A percentile compares a stretch with the other conserved stretches of the same genome.
phyloP scores from a whole-genome alignment of 2,113 vertebrate species.

The Micromys minutus region DNA sequence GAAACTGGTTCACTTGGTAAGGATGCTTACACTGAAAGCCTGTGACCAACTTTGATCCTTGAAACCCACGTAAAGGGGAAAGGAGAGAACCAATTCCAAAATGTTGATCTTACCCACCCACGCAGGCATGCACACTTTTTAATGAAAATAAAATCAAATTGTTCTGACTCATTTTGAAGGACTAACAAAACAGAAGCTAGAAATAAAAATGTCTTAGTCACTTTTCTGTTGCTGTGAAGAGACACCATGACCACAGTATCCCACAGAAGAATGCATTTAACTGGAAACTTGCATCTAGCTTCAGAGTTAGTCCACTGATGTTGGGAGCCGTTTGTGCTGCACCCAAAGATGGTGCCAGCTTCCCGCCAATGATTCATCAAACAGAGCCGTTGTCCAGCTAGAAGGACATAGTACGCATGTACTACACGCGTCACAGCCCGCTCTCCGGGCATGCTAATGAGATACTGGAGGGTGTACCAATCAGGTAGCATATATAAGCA shows the following conservation, averaged over 20 bases:
- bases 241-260: not conserved
- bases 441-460: too few species aligned
- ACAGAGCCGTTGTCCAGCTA: too few species aligned
- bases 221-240: not conserved
- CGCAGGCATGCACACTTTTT: not conserved
- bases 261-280: not conserved
- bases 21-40: not conserved
- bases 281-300: not conserved
- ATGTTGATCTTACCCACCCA: not conserved
- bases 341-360: too few species aligned
- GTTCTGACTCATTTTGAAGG: slow-evolving; percentile 37
- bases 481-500: too few species aligned
- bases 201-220: not conserved
- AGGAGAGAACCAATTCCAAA: not conserved
- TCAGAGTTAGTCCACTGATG: not conserved
- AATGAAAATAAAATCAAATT: not conserved
- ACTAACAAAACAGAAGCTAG: slow-evolving; percentile 52
- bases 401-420: too few species aligned
- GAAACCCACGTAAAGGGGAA: not conserved
- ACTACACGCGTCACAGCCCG: too few species aligned
- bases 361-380: too few species aligned
- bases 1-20: not conserved
- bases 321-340: too few species aligned
- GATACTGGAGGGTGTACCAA: too few species aligned
- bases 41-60: not conserved